Base-by-base conservation (phyloP, 2,888 invertebrate genomes). In the Arrhopalites spinosus region DNA sequence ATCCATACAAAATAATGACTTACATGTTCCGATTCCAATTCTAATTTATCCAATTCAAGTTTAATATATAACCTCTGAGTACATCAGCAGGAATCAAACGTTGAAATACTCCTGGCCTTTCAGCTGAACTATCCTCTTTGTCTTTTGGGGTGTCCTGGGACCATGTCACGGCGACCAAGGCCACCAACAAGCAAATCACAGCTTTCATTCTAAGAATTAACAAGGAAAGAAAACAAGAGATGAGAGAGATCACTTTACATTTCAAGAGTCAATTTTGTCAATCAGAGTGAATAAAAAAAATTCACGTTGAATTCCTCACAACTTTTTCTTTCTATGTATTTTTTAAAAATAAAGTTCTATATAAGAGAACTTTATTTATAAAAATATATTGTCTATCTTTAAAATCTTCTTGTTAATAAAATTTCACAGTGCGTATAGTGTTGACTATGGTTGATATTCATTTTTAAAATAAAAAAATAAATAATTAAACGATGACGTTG, bases 51-150 rank as follows among this genome's bases (percentile, higher is more conserved):
- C n/a, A n/a, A n/a, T n/a, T n/a, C n/a, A n/a, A 67, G 36, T 20
- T 47, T 15, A 20, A 15, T n/a, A 17, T 88, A 89, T 88, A 87
- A 95, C 95, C 95, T 90, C 95, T 91, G 79, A 95, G 89, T 53
- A 94, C 93, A 86, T 95, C 95, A 83, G 95, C 95, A 59, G 94
- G 94, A 83, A 95, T 94, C 82, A 94, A 88, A 81, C 95, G 89
- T 84, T 90, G 91, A 88, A 89, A 94, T 66, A 92, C 91, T 86
- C 91, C 93, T 69, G 90, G 88, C 78, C 88, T 88, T 47, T 87
- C 87, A 27, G 83, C 86, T 17, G 72, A 63, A 5, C 89, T 83
- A 82, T 88, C 88, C 50, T 85, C 86, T 8, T 89, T 84, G 82
- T 88, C 88, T 69, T 88, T 79, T 70, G 81, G 76, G 59, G 82